Percentiles rank a stretch among this genome's conserved stretches.
Conservation (phyloP, 1,140 invertebrate genomes). For the Drosophila pruinosa region DNA sequence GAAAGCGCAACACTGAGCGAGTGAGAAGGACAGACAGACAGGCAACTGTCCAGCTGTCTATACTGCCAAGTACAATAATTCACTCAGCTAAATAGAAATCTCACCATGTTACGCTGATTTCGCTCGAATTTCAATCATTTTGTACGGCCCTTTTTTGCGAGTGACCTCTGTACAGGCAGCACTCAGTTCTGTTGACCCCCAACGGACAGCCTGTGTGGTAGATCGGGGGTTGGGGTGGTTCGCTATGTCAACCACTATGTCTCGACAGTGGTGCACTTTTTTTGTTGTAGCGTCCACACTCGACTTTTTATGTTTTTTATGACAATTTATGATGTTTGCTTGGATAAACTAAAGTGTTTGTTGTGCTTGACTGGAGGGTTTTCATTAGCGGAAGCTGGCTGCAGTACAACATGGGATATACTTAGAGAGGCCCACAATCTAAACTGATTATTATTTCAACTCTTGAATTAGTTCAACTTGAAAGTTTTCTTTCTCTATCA, state of each 20-base stretch:
- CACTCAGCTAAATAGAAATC: slow-evolving; percentile 38
- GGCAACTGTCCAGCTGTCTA: slow-evolving; percentile 54
- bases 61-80: slow-evolving; percentile 48
- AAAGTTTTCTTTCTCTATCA: not conserved
- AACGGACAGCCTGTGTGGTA: slow-evolving; percentile 21
- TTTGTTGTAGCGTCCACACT: not conserved
- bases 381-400: not conserved
- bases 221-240: slow-evolving; percentile 36
- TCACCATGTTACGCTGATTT: slow-evolving; percentile 53
- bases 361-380: slow-evolving; percentile 9
- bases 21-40: not conserved
- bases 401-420: no score
- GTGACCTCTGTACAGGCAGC: slow-evolving; percentile 49
- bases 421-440: no score
- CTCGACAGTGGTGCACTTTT: slow-evolving; percentile 19
- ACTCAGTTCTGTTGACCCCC: slow-evolving; percentile 56
- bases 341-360: slow-evolving; percentile 32
- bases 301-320: slow-evolving; percentile 27
- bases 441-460: not conserved
- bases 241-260: slow-evolving; percentile 47
- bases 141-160: slow-evolving; percentile 57
- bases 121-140: slow-evolving; percentile 33
- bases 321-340: slow-evolving; percentile 43
- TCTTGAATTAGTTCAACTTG: not conserved
- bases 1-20: not conserved